Evolutionary conservation across 1,140 invertebrate species (phyloP), one percentile per base, ranked within the genome.

Genomic region (Cherax quadricarinatus): DNA sequence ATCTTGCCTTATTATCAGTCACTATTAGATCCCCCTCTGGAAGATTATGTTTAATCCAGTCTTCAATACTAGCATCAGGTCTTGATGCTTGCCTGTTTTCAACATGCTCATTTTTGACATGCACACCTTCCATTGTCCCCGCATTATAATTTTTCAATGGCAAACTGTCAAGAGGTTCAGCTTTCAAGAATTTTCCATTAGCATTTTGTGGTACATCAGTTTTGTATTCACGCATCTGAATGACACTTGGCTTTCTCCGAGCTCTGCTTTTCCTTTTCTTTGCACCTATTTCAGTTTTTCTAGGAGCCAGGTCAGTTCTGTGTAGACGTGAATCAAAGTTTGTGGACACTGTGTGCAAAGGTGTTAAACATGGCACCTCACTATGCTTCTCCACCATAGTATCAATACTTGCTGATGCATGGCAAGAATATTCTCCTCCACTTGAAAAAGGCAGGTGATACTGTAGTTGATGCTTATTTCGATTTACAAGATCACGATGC

Each of bases 191-290:
- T 18, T 87, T 91, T n/a, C 21, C 75, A 48, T 85, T 30, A 21
- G 21, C 14, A 51, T 24, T 70, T 41, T 86, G 48, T 16, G 60
- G 18, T 0, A 48, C 18, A 7, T 88, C 89, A 57, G 75, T 75
- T 78, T 84, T 82, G 79, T 93, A 89, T 18, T 86, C 92, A n/a
- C 82, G 75, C 92, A 93, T 93, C 88, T 89, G 87, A 48, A 93
- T 93, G 51, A 88, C 86, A 82, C 89, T 94, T 60, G 93, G 86
- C 86, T 94, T 94, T 82, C 89, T 93, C 82, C 92, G 93, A 48
- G 89, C 93, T 78, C 90, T 88, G 48, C 93, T 93, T 78, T 94
- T 94, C 53, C 93, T 91, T 66, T 93, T 94, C 75, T 92, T 94
- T 41, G 93, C 92, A n/a, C 93, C 93, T 78, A 82, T 89, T 78